phyloP scores from a whole-genome alignment of 2,888 invertebrate genomes.

The Azorinus chamasolen region DNA sequence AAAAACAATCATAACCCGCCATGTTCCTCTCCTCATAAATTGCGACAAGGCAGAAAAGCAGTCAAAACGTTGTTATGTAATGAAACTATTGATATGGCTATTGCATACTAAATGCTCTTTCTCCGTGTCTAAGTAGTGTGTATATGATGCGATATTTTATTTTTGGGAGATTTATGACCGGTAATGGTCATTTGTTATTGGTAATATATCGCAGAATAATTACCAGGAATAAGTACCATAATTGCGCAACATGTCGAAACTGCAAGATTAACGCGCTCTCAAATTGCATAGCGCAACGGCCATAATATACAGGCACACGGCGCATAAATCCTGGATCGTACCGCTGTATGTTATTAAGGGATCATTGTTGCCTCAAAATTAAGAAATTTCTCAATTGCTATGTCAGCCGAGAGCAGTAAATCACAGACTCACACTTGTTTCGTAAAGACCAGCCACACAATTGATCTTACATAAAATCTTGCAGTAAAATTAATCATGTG shows the following conservation, averaged over 20 bases:
- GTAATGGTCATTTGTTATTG: no score
- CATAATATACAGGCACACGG: not conserved
- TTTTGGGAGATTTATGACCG: no score
- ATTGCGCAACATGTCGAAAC: constrained; percentile 10
- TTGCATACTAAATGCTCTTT: no score
- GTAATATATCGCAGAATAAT: no score
- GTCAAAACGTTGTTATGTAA: no score
- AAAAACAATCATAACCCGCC: no score
- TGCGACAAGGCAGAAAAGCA: no score
- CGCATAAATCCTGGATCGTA: no score
- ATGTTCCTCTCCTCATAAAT: no score
- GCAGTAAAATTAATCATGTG: constrained; percentile 21
- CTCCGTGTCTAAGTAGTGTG: no score
- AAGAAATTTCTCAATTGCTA: constrained; percentile 5
- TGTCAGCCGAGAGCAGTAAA: constrained; percentile 1
- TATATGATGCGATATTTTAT: no score
- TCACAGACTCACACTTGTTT: constrained; percentile 4
- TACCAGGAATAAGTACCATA: not conserved
- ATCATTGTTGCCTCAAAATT: constrained; percentile 2
- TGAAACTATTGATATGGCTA: no score
- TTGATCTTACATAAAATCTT: constrained; percentile 4
- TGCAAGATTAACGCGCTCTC: constrained; percentile 2
- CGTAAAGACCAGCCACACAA: not conserved
- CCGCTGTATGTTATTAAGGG: not conserved
- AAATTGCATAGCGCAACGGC: not conserved